Evolutionary conservation across 2,888 invertebrate genomes (phyloP), one percentile per base, ranked within the genome.

Genomic region (Allolobophora icterica): DNA sequence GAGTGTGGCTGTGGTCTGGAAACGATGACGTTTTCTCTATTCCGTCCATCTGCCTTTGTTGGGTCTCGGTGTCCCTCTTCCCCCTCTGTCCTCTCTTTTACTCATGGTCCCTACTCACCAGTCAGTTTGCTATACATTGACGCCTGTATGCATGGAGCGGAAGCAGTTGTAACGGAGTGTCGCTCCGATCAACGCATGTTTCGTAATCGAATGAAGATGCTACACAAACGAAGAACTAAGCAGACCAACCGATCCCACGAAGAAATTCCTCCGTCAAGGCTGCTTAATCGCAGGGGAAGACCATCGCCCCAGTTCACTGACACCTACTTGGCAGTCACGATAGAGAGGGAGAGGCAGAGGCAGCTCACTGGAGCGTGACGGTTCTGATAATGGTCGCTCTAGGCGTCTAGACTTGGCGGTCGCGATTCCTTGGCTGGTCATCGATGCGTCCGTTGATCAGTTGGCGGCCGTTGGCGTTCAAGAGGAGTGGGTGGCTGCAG

Each of bases 311-410:
- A 24, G 52, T 52, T 52, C 24, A 13, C n/a, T 71, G n/a, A n/a
- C 30, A 30, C 71, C 30, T n/a, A 71, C n/a, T n/a, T 71, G 52
- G 71, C 71, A 71, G 71, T 71, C n/a, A n/a, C 71, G 71, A 71
- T 52, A 71, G 71, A 11, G 71, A 52, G 52, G 5, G 6, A 24
- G 52, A 52, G 52, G 52, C 52, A 52, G 52, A 52, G 52, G 52
- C 52, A 52, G 52, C 30, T 8, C 71, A 71, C 8, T 8, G n/a
- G 71, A n/a, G 71, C 71, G 71, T 71, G 71, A 71, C 71, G 71
- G n/a, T 71, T 71, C n/a, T 71, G 71, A 71, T 71, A 71, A 71
- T 71, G n/a, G 71, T 71, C 71, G 71, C 30, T 71, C n/a, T n/a
- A 71, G 71, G 71, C 71, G 30, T 71, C 30, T 71, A 71, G 71